Evolutionary conservation across 1,140 invertebrate genomes (phyloP), one percentile per base, ranked within the genome.

Genomic region (Arion vulgaris): DNA sequence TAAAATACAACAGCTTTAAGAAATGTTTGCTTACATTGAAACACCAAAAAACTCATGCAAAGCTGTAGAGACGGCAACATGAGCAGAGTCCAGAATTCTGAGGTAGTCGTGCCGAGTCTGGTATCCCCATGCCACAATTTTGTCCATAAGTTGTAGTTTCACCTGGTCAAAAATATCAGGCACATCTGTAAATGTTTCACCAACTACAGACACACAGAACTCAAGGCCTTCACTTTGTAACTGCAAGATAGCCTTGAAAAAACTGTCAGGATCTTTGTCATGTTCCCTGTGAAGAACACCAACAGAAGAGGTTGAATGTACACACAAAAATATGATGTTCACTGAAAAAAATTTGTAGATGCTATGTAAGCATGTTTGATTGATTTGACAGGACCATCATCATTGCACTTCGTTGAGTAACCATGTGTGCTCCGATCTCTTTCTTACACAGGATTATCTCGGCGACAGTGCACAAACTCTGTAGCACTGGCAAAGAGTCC

Each of bases 1-100:
- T n/a, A n/a, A n/a, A n/a, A n/a, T n/a, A n/a, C n/a, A n/a, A n/a
- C n/a, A n/a, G n/a, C n/a, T n/a, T n/a, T n/a, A 28, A 39, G 41
- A n/a, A 28, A 69, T 28, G 32, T 7, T 36, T n/a, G 91, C 93
- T 92, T 92, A 94, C 94, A 96, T 95, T 32, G 95, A 93, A 38
- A 96, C 95, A 68, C 95, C 95, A 91, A 95, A 96, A 90, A 96
- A 96, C 90, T 96, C 95, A 92, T 96, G 95, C 39, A 94, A 92
- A 1, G 95, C 95, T n/a, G 95, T 96, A 0, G 95, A 96, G 23
- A 96, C 92, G 38, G 94, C 95, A 82, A 96, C 93, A 91, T 96
- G 94, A 49, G 93, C 92, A 1, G 89, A 85, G 0, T 89, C 77
- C 73, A 96, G 88, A 23, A 95, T 89, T 69, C 93, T 86, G 71